phyloP scores from a whole-genome alignment of 2,113 vertebrate species.

The Gorsachius goisagi region DNA sequence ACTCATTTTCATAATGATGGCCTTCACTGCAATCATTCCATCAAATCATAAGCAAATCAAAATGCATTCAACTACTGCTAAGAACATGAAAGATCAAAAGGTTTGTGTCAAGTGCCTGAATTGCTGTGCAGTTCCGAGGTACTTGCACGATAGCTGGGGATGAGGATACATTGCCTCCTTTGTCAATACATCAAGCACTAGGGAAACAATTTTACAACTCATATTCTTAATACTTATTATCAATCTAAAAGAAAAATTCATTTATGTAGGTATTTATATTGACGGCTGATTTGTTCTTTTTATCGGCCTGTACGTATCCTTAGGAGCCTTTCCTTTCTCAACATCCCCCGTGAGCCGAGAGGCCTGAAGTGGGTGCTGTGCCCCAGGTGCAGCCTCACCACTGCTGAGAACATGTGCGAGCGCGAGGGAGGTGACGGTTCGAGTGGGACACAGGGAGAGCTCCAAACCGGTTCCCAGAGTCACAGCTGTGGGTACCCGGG shows the following conservation, averaged over 20 bases:
- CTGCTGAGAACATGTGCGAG: not conserved
- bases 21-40: not conserved
- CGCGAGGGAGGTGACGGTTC: accelerated
- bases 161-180: not conserved
- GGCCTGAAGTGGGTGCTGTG: not conserved
- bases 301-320: not conserved
- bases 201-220: not conserved
- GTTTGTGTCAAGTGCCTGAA: not conserved
- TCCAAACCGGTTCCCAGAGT: not conserved
- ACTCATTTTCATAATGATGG: not conserved
- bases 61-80: not conserved
- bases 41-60: not conserved
- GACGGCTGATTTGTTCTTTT: not conserved
- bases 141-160: not conserved
- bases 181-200: not conserved
- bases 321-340: not conserved
- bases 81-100: not conserved
- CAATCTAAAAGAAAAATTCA: not conserved
- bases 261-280: not conserved
- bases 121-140: not conserved
- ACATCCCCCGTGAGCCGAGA: not conserved
- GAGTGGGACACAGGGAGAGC: not conserved
- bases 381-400: not conserved
- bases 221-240: not conserved
- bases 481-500: not conserved